These are phyloP conservation scores for Leptothorax acervorum DNA, from an alignment of 2,888 invertebrate species.

Conservation along the genomic window DNA sequence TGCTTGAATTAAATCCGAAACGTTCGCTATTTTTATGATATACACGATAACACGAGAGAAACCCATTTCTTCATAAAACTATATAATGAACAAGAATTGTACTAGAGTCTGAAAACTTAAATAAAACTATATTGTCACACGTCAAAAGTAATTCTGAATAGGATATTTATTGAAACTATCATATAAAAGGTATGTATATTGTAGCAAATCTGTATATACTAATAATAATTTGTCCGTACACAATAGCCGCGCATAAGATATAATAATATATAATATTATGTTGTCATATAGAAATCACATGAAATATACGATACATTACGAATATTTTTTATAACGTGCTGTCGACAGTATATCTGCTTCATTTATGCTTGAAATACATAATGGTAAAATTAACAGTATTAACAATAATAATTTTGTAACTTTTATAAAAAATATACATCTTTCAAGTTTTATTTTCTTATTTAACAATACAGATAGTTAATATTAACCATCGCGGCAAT, in stretches of 20 bases:
- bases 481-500: background rate
- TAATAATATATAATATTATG: background rate
- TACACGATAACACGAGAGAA: background rate
- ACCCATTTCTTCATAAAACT: background rate
- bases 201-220: slow-evolving; percentile 7
- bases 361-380: background rate
- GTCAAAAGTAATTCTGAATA: background rate
- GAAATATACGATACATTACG: slow-evolving; percentile 22
- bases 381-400: slow-evolving; percentile 42
- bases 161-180: background rate
- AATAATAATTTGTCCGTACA: slow-evolving; percentile 7
- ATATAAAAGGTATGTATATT: background rate
- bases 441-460: background rate
- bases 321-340: slow-evolving; percentile 14
- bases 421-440: slow-evolving; percentile 43
- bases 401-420: slow-evolving; percentile 43
- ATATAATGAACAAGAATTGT: background rate
- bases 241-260: background rate
- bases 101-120: background rate
- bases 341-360: background rate
- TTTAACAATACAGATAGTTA: slow-evolving; percentile 5
- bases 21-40: background rate
- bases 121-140: background rate
- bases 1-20: background rate
- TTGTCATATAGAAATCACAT: background rate